A percentile compares a stretch with the other conserved stretches of the same genome.
Evolutionary conservation across 1,140 invertebrate genomes (phyloP).

Genomic region (Drosophila mayri): DNA sequence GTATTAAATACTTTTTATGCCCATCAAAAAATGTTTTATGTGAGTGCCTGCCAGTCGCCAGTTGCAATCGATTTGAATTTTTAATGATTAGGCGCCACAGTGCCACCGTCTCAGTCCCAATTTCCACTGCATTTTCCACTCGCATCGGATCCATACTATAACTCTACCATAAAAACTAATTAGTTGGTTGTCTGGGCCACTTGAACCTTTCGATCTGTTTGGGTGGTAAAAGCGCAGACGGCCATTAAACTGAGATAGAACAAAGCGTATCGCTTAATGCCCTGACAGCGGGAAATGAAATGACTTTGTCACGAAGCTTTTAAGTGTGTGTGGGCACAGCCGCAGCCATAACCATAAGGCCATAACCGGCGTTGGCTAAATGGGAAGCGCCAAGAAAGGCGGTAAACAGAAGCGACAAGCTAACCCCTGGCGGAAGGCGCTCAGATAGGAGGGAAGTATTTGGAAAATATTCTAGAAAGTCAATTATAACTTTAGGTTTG

Average conservation of each 20-base stretch:
- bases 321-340: constrained; percentile 41
- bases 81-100: constrained; percentile 84
- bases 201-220: constrained; percentile 52
- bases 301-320: constrained; percentile 80
- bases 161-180: constrained; percentile 73
- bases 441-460: background rate
- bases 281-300: constrained; percentile 62
- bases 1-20: constrained; percentile 80
- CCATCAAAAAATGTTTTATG: constrained; percentile 81
- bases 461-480: background rate
- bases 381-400: constrained; percentile 28
- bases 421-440: constrained; percentile 10
- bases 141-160: background rate
- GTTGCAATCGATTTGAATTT: constrained; percentile 81
- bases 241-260: constrained; percentile 71
- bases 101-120: constrained; percentile 52
- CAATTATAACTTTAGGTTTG: background rate
- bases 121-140: constrained; percentile 11
- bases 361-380: constrained; percentile 9
- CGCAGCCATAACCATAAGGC: constrained; percentile 16
- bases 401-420: constrained; percentile 35
- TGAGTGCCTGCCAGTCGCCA: constrained; percentile 30
- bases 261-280: constrained; percentile 67
- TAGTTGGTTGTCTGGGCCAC: constrained; percentile 68
- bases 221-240: constrained; percentile 73